phyloP scores from a whole-genome alignment of 2,888 invertebrate genomes.

The Netelia melanura region DNA sequence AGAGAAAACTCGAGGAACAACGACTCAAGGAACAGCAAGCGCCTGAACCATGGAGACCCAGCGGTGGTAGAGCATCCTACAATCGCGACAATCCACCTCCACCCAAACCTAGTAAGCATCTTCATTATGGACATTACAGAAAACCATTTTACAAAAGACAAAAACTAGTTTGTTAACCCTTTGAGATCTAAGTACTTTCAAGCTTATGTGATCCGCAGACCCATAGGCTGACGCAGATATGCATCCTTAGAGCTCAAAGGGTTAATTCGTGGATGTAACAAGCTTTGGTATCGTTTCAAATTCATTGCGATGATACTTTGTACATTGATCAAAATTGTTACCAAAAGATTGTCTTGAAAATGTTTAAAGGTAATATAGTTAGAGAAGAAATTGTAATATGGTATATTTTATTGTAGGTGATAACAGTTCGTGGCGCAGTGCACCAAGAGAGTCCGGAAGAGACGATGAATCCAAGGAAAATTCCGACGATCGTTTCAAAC shows the following conservation, averaged over 20 bases:
- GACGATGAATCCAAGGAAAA: constrained; percentile 64
- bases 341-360: too few species aligned
- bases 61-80: constrained; percentile 57
- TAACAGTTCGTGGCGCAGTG: constrained; percentile 62
- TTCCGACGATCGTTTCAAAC: constrained; percentile 67
- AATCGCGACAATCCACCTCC: constrained; percentile 50
- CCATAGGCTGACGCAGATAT: too few species aligned
- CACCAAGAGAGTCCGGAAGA: constrained; percentile 58
- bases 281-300: too few species aligned
- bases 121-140: not conserved
- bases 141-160: not conserved
- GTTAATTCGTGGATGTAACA: too few species aligned
- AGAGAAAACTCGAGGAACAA: constrained; percentile 87
- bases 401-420: not conserved
- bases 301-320: too few species aligned
- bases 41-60: constrained; percentile 74
- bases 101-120: constrained; percentile 41
- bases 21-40: constrained; percentile 75
- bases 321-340: too few species aligned
- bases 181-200: too few species aligned
- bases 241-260: too few species aligned
- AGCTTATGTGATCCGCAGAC: too few species aligned
- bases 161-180: too few species aligned
- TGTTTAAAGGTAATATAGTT: too few species aligned
- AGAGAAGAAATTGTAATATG: too few species aligned